Evolutionary conservation across 1,140 invertebrate species (phyloP).

Genomic region (Coelopa frigida): DNA sequence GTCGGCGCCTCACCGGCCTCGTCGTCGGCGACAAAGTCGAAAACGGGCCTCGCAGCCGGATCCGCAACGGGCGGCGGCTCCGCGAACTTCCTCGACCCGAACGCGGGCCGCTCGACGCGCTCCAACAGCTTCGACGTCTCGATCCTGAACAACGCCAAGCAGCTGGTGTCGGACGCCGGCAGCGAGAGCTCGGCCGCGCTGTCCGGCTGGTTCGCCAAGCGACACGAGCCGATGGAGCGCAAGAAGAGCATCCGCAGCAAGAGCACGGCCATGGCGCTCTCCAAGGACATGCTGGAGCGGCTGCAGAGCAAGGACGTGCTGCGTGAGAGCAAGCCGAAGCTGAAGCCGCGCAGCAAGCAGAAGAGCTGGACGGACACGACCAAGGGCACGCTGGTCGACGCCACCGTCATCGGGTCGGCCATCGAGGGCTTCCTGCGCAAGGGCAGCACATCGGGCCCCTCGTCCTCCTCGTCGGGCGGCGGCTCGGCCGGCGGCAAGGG

Average conservation of each 20-base stretch:
- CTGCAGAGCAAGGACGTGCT: constrained; percentile 41
- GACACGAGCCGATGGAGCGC: constrained; percentile 63
- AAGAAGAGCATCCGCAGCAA: constrained; percentile 51
- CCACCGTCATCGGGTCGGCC: constrained; percentile 67
- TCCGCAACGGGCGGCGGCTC: constrained; percentile 23
- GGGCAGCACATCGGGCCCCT: constrained; percentile 45
- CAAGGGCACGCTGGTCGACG: constrained; percentile 53
- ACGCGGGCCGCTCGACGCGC: constrained; percentile 50
- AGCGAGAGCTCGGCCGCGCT: constrained; percentile 49
- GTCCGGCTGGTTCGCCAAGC: constrained; percentile 65
- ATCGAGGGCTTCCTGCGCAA: constrained; percentile 70
- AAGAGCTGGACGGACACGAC: constrained; percentile 36
- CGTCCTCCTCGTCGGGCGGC: too few species aligned
- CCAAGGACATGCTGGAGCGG: constrained; percentile 49
- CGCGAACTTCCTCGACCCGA: constrained; percentile 30
- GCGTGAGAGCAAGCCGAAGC: constrained; percentile 32
- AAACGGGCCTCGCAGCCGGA: constrained; percentile 25
- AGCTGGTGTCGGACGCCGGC: constrained; percentile 32
- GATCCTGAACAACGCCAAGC: constrained; percentile 53
- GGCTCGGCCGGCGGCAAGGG: constrained; percentile 33
- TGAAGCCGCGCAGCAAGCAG: constrained; percentile 38
- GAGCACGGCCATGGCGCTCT: constrained; percentile 47
- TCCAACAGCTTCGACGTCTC: constrained; percentile 78
- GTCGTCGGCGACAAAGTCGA: constrained; percentile 28
- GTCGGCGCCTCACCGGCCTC: constrained; percentile 19